Conservation (phyloP, 2,113 vertebrate species). For the Stegastes partitus region DNA sequence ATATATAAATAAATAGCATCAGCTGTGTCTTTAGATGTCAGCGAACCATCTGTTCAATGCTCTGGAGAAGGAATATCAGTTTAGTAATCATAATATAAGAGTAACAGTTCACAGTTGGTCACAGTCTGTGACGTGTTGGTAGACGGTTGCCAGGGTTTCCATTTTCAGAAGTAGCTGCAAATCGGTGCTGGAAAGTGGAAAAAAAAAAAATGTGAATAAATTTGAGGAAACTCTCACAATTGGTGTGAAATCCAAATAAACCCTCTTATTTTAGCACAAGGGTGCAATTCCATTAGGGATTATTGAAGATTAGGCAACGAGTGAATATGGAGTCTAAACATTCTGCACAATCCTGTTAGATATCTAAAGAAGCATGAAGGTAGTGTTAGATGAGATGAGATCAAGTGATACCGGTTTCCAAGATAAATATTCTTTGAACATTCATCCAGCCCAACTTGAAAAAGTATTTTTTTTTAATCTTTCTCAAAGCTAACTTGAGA, state of each 20-base stretch:
- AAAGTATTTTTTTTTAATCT: conserved; percentile 36
- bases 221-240: conserved; percentile 51
- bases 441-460: conserved; percentile 29
- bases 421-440: conserved; percentile 65
- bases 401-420: conserved; percentile 58
- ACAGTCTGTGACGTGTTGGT: conserved; percentile 12
- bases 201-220: conserved; percentile 17
- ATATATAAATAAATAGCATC: conserved; percentile 2
- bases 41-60: neutral
- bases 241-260: conserved; percentile 65
- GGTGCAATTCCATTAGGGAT: conserved; percentile 59
- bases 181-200: neutral
- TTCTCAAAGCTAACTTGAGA: conserved; percentile 47
- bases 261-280: conserved; percentile 58
- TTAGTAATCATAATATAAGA: conserved; percentile 32
- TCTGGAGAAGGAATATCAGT: neutral
- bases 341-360: conserved; percentile 68
- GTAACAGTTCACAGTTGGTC: conserved; percentile 19
- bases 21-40: conserved; percentile 1
- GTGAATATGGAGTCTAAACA: conserved; percentile 62
- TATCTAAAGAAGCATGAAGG: conserved; percentile 63
- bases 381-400: conserved; percentile 66
- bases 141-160: conserved; percentile 23
- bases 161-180: conserved; percentile 40
- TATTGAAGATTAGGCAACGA: conserved; percentile 69